phyloP scores from a whole-genome alignment of 2,797 vertebrate species.

The Diplodus sargus region DNA sequence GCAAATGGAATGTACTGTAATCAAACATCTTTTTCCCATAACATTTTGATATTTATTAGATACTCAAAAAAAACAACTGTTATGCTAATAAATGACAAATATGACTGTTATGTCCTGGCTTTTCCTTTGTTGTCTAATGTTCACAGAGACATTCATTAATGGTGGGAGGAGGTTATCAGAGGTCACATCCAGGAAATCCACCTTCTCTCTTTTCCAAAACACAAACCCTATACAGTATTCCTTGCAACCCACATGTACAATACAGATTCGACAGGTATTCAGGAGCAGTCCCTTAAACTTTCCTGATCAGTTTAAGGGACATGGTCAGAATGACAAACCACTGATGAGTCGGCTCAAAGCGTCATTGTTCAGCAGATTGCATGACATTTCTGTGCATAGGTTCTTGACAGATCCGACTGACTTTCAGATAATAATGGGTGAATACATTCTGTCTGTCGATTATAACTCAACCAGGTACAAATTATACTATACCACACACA shows the following conservation, averaged over 20 bases:
- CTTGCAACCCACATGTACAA: neutral
- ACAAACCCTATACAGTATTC: neutral
- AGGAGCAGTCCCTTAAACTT: neutral
- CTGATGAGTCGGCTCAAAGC: too few relatives aligned
- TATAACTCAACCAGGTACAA: neutral
- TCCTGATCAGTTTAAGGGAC: neutral
- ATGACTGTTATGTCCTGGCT: conserved; percentile 70
- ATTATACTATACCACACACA: neutral
- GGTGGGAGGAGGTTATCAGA: neutral
- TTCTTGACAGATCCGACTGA: neutral
- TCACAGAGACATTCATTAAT: neutral
- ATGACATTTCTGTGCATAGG: too few relatives aligned
- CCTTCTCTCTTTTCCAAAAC: neutral
- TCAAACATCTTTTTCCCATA: conserved; percentile 64
- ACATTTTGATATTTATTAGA: conserved; percentile 84
- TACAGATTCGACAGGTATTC: too few relatives aligned
- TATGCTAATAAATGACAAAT: conserved; percentile 86
- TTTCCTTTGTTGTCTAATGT: conserved; percentile 30
- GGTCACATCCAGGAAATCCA: neutral
- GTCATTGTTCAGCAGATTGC: too few relatives aligned
- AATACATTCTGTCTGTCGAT: neutral
- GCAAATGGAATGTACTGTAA: conserved; percentile 85
- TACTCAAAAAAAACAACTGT: conserved; percentile 70
- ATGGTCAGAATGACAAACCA: neutral
- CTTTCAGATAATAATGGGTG: neutral